Conservation (phyloP, 2,888 invertebrate genomes). For the Euzetes globulus region DNA sequence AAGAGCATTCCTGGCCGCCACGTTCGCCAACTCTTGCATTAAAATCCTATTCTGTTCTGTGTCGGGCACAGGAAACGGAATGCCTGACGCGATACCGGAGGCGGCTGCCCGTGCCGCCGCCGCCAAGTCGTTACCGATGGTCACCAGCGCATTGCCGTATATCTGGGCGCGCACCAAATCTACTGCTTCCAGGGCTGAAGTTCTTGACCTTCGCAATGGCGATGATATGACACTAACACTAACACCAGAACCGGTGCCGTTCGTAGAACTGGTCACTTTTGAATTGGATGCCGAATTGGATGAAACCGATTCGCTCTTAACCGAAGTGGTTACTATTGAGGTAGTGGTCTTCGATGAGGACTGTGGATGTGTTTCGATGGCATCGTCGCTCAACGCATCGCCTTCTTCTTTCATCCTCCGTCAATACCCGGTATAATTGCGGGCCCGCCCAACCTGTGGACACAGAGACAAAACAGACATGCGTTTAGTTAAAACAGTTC, state of each 20-base stretch:
- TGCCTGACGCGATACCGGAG: constrained; percentile 16
- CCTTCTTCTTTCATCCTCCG: constrained; percentile 31
- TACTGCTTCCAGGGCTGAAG: constrained; percentile 28
- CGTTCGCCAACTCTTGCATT: constrained; percentile 25
- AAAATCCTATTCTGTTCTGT: constrained; percentile 16
- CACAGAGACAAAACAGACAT: neutral
- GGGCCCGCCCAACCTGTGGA: constrained; percentile 16
- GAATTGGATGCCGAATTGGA: constrained; percentile 10
- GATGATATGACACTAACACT: constrained; percentile 31
- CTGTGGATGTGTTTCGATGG: constrained; percentile 8
- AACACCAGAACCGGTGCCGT: constrained; percentile 26
- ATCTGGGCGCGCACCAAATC: constrained; percentile 29
- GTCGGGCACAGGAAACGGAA: neutral
- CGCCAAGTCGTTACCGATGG: constrained; percentile 28
- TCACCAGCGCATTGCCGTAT: constrained; percentile 29
- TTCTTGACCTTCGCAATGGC: neutral
- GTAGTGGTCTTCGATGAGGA: neutral
- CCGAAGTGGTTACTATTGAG: constrained; percentile 6
- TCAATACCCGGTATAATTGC: constrained; percentile 27
- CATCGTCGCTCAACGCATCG: constrained; percentile 28
- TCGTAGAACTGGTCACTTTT: constrained; percentile 14
- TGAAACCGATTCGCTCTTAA: neutral
- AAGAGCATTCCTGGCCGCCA: constrained; percentile 7
- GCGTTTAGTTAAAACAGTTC: neutral
- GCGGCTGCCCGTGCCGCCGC: constrained; percentile 35